Base-by-base conservation (phyloP, 2,888 invertebrate species). In the Sialis fuliginosa region DNA sequence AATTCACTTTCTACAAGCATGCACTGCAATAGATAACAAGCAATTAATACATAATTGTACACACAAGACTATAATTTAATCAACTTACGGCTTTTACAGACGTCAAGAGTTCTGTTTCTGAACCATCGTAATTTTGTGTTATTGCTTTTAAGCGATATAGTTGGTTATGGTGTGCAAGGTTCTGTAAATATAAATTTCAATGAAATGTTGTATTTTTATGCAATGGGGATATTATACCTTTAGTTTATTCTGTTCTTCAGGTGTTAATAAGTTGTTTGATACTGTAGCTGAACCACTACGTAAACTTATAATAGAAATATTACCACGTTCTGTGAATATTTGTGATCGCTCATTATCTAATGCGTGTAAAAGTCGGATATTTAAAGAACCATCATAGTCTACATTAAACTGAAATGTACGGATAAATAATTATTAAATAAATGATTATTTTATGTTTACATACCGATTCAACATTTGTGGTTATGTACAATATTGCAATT, bases 331-430 rank as follows among this genome's bases (percentile, higher is more conserved):
- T 33, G 72, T 72, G 56, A 74, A 84, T 48, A 71, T 66, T 1
- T 71, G 68, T 37, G 63, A 55, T 6, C 66, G 62, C n/a, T 63
- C 63, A 52, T 65, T 60, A 10, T 77, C 72, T 44, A 85, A 58
- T 2, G 78, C 71, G 60, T 87, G 86, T 55, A 75, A 74, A 50
- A 87, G 64, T 60, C 77, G 76, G 53, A 86, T 72, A 50, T 74
- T 76, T 13, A 84, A 61, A 74, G 80, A 81, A 33, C 81, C 79
- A 63, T 86, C 85, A 56, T 80, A 80, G 57, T 86, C 84, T 51
- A 84, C 60, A 54, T 71, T 73, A 44, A 65, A 69, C 76, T 77
- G 53, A 46, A 63, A 64, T 33, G 40, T 40, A 44, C 39, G 30
- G 33, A 48, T 32, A 45, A 50, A 40, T 43, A 44, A 33, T 41